These are phyloP conservation scores for Brassicogethes aeneus DNA, from an alignment of 2,888 invertebrate species.

Conservation along the genomic window DNA sequence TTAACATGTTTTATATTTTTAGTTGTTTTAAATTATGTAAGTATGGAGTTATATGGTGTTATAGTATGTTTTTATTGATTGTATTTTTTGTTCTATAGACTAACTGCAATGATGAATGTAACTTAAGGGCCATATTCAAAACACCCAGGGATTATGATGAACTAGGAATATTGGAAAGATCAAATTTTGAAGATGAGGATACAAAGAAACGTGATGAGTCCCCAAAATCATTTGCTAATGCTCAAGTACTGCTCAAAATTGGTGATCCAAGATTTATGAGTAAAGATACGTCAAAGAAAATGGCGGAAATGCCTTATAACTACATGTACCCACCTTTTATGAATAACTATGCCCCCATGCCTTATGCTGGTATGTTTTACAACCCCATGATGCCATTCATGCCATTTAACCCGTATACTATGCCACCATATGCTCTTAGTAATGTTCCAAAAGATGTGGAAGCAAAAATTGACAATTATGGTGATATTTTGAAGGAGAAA, in stretches of 20 bases:
- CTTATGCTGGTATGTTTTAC: not conserved
- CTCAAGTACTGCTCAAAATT: slow-evolving; percentile 27
- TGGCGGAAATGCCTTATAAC: slow-evolving; percentile 4
- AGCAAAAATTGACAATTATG: no score
- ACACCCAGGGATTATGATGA: slow-evolving; percentile 17
- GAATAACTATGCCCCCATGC: no score
- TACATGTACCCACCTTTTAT: slow-evolving; percentile 1
- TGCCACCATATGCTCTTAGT: no score
- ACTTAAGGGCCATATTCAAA: slow-evolving; percentile 24
- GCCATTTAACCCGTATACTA: slow-evolving; percentile 4
- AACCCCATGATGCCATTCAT: slow-evolving; percentile 9
- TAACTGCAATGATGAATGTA: no score
- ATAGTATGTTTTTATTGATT: no score
- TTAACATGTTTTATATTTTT: no score
- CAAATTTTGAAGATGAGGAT: not conserved
- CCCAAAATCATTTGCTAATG: slow-evolving; percentile 24
- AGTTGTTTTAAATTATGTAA: no score
- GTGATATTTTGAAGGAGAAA: no score
- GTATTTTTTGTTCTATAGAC: no score
- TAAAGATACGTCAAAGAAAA: slow-evolving; percentile 12
- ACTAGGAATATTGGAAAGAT: not conserved
- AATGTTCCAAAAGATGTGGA: no score
- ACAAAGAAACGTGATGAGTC: slow-evolving; percentile 6
- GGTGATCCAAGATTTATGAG: slow-evolving; percentile 20
- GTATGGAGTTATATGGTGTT: no score